These are phyloP conservation scores for Porites australiensis DNA, from an alignment of 64 coral and sea anemone genomes.

Conservation along the genomic window DNA sequence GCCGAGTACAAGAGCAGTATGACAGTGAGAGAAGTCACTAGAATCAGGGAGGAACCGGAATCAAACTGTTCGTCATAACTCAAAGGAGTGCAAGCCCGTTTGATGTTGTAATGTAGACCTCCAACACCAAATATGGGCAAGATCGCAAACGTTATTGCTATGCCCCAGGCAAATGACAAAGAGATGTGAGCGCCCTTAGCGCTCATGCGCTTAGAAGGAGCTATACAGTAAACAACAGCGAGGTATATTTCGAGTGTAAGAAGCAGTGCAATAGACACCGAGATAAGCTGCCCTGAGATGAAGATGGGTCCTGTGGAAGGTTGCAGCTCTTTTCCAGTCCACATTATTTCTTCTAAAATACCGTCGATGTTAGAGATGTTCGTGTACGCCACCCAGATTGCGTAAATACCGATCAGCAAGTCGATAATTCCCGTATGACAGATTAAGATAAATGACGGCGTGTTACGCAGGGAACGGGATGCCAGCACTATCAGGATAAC, in stretches of 20 bases:
- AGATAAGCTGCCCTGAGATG: slow-evolving; percentile 81
- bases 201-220: slow-evolving; percentile 56
- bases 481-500: slow-evolving; percentile 55
- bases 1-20: slow-evolving; percentile 69
- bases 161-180: slow-evolving; percentile 67
- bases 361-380: slow-evolving; percentile 68
- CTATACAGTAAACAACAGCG: slow-evolving; percentile 80
- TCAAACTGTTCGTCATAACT: slow-evolving; percentile 61
- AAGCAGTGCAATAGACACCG: slow-evolving; percentile 79
- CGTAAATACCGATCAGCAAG: slow-evolving; percentile 72
- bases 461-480: slow-evolving; percentile 45
- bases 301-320: slow-evolving; percentile 88
- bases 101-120: slow-evolving; percentile 88
- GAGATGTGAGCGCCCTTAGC: slow-evolving; percentile 47
- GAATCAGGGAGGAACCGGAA: slow-evolving; percentile 68
- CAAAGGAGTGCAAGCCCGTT: slow-evolving; percentile 82
- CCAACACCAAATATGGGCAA: slow-evolving; percentile 90
- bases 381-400: slow-evolving; percentile 64
- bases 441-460: slow-evolving; percentile 75
- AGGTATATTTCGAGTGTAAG: slow-evolving; percentile 87
- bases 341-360: slow-evolving; percentile 90
- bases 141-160: slow-evolving; percentile 66
- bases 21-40: slow-evolving; percentile 53
- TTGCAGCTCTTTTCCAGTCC: slow-evolving; percentile 68
- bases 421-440: slow-evolving; percentile 71